Base-by-base conservation (phyloP, 2,797 vertebrate species). In the Bradypodion pumilum region DNA sequence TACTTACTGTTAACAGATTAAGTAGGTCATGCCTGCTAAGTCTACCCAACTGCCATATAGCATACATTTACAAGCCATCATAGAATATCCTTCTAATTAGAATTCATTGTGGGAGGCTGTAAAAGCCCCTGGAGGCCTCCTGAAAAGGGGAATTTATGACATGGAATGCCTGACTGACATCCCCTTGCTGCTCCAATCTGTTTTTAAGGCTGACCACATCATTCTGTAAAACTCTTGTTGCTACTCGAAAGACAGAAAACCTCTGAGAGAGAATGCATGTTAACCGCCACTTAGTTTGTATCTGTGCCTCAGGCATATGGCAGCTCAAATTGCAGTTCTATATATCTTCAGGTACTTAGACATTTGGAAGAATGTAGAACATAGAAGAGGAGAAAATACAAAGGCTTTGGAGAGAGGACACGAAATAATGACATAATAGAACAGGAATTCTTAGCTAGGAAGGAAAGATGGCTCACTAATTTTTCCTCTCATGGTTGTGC, bases 11-110 rank as follows among this genome's bases (percentile, higher is more conserved):
- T 46, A 42, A 0, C 84, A 23, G 52, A 27, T 23, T 74, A 86
- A 63, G 35, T 70, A 44, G 32, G 62, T 68, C 60, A 74, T 68
- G 69, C 29, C 42, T 70, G 65, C 35, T 63, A 87, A 86, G 86
- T 84, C 70, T n/a, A 74, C 56, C 56, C 70, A 23, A 29, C 77
- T 77, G 77, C 78, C 74, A 40, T 2, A 9, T 0, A 29, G 7
- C 40, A 10, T 19, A 60, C 21, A 44, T 6, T 35, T 21, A 70
- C 74, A 44, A 82, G 9, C 42, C 32, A 4, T 0, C 69, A 44
- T 63, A 91, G 23, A 52, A 82, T 73, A 7, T 49, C 1, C 0
- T n/a, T 89, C 9, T 60, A 78, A 46, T 77, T 80, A 65, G 35
- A 60, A 88, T 62, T 19, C 49, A 7, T 85, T 86, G 7, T 60